Base-by-base conservation (phyloP, 2,888 invertebrate genomes). In the Sicus ferrugineus region DNA sequence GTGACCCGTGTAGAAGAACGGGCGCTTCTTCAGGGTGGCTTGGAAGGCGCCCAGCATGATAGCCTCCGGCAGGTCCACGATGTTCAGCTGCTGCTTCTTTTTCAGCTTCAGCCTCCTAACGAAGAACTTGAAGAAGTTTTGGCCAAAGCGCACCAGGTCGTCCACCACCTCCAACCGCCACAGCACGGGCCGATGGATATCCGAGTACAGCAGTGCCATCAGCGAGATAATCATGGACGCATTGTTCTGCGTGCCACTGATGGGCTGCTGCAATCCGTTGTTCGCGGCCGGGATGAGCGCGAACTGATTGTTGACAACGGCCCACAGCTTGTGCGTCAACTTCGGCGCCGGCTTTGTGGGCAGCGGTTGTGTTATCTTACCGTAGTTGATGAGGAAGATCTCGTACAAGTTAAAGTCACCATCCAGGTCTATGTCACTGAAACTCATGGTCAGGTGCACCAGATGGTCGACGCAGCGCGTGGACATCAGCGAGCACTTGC, bases 131-230 rank as follows among this genome's bases (percentile, higher is more conserved):
- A 80, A 80, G 59, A 81, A 82, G 19, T 78, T 78, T 2, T 73
- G 74, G 0, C 84, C 83, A 26, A 80, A 81, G 11, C 78, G 74
- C 1, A 84, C 77, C 2, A 85, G 74, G 23, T 83, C 81, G 56
- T 91, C 91, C 1, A 91, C 79, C 19, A 88, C 87, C 71, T 88
- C 88, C 77, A 88, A 86, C 0, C 87, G 88, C 91, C 91, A 91
- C 67, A 88, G 86, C 65, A 88, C 88, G 0, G 90, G 88, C 0
- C 89, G 88, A 2, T 91, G 90, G 73, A 91, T 89, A 77, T 89
- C 88, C 0, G 90, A 87, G 74, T 91, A 91, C 0, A 90, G 88
- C 82, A 91, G 84, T 3, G 89, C 89, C 6, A 89, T 86, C 0
- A 89, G 83, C 0, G 89, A 87, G 70, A 89, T 89, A 0, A 90